These are phyloP conservation scores for Cryptus viduatorius DNA, from an alignment of 2,888 invertebrate species.

Conservation along the genomic window DNA sequence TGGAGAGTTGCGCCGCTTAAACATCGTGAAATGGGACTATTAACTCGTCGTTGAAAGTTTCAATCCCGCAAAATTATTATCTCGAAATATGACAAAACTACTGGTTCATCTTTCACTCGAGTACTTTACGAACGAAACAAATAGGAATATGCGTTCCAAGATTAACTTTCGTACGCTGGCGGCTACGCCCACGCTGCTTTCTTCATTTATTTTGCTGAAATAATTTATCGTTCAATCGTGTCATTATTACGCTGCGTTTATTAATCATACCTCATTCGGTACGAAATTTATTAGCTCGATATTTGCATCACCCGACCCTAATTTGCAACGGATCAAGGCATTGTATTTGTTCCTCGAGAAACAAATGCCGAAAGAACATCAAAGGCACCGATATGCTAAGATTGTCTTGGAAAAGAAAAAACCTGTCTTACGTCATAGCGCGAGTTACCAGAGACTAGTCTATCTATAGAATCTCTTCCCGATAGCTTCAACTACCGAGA, in stretches of 20 bases:
- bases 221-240: neutral
- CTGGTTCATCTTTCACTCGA: neutral
- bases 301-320: neutral
- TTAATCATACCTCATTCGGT: neutral
- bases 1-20: neutral
- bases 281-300: neutral
- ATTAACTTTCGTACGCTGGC: conserved; percentile 55
- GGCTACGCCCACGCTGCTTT: conserved; percentile 50
- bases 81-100: neutral
- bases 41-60: neutral
- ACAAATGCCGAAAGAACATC: conserved; percentile 2
- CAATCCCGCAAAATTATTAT: neutral
- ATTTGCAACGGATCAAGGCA: neutral
- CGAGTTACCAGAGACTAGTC: neutral
- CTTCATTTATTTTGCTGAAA: conserved; percentile 40
- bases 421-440: neutral
- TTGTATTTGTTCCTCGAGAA: neutral
- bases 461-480: neutral
- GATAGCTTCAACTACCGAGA: neutral
- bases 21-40: neutral
- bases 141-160: conserved; percentile 49
- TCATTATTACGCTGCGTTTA: neutral
- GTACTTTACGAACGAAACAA: neutral
- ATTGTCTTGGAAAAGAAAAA: neutral
- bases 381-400: neutral